Conservation (phyloP, 2,797 vertebrate species). For the Hoplostethus atlanticus region DNA sequence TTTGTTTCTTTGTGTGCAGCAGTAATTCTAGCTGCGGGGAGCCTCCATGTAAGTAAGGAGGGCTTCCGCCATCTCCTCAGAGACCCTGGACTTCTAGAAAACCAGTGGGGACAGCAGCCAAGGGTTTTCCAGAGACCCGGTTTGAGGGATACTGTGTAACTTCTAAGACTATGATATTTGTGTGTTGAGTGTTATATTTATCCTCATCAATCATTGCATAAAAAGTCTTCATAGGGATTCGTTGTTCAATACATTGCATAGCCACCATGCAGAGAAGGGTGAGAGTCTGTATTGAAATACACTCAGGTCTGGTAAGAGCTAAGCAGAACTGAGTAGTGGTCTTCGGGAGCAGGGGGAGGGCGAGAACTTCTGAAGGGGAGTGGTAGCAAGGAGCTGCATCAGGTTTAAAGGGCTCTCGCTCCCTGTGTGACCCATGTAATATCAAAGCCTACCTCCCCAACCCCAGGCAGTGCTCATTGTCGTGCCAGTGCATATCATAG, state of each 20-base stretch:
- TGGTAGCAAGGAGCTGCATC: constrained; percentile 68
- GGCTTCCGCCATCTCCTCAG: constrained; percentile 45
- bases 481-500: constrained; percentile 80
- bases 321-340: constrained; percentile 6
- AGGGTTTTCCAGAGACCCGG: not conserved
- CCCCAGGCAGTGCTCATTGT: constrained; percentile 84
- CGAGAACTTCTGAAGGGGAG: constrained; percentile 71
- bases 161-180: not conserved
- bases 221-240: no score
- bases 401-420: constrained; percentile 78
- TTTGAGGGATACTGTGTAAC: not conserved
- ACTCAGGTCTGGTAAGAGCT: constrained; percentile 19
- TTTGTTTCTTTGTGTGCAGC: constrained; percentile 68
- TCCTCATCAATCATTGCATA: no score
- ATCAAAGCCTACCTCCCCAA: constrained; percentile 83
- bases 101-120: not conserved
- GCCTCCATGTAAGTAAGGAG: constrained; percentile 38
- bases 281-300: constrained; percentile 22
- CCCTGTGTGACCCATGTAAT: constrained; percentile 84
- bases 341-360: constrained; percentile 68
- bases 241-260: not conserved
- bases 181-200: not conserved
- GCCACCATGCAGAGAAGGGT: not conserved
- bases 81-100: constrained; percentile 7
- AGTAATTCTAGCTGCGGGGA: constrained; percentile 69